These are phyloP conservation scores for Drosophila yooni DNA, from an alignment of 2,888 invertebrate genomes.

Conservation along the genomic window DNA sequence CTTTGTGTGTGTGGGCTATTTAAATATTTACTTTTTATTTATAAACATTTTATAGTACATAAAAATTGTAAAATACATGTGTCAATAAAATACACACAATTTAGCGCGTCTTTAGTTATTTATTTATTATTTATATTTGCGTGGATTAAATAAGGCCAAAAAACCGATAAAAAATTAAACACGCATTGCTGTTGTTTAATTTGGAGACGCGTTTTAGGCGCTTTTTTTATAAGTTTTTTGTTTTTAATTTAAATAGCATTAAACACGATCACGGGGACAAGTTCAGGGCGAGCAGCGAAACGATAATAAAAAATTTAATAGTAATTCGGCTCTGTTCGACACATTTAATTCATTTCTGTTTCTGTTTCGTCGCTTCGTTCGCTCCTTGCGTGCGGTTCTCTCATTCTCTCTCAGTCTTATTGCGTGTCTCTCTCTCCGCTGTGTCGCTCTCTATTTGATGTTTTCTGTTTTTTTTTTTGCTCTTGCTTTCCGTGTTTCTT, in stretches of 20 bases:
- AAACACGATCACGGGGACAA: constrained; percentile 55
- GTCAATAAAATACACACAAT: constrained; percentile 60
- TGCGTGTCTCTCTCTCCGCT: constrained; percentile 21
- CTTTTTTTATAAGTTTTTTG: neutral
- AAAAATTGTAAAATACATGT: constrained; percentile 62
- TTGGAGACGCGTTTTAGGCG: constrained; percentile 51
- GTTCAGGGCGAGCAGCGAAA: constrained; percentile 54
- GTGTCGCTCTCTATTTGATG: neutral
- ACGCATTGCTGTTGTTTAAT: neutral
- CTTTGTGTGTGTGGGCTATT: constrained; percentile 34
- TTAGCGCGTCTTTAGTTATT: constrained; percentile 35
- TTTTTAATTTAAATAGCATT: constrained; percentile 29
- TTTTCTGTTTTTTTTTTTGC: constrained; percentile 3
- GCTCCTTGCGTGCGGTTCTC: constrained; percentile 11
- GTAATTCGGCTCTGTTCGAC: constrained; percentile 53
- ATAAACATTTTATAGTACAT: constrained; percentile 73
- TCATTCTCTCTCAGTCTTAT: constrained; percentile 17
- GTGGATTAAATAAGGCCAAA: constrained; percentile 16
- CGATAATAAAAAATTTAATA: constrained; percentile 60
- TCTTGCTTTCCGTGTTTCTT: constrained; percentile 24
- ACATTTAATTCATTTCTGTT: constrained; percentile 35
- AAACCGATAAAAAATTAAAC: constrained; percentile 20
- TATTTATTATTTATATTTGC: constrained; percentile 15
- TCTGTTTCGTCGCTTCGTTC: constrained; percentile 24
- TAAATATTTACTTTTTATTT: constrained; percentile 76